A percentile compares a stretch with the other conserved stretches of the same genome.
These are phyloP conservation scores for Agrotis exclamationis DNA, from an alignment of 2,888 invertebrate genomes.

Conservation along the genomic window DNA sequence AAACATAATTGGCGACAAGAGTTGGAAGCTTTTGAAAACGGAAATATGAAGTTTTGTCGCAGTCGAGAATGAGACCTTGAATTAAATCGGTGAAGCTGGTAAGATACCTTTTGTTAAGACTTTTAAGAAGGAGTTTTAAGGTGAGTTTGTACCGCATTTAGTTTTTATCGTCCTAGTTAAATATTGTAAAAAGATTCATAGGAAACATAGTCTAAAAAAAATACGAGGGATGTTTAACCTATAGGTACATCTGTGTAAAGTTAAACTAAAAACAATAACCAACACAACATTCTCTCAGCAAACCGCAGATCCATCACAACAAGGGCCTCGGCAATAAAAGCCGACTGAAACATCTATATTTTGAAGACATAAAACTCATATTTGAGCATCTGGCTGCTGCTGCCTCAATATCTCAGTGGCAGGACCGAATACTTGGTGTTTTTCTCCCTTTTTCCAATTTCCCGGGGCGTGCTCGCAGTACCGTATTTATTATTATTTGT, in stretches of 20 bases:
- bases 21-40: background rate
- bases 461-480: constrained; percentile 80
- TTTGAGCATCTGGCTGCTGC: constrained; percentile 81
- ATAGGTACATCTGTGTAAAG: constrained; percentile 21
- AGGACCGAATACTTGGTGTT: constrained; percentile 73
- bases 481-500: constrained; percentile 90
- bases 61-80: background rate
- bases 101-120: too few species aligned
- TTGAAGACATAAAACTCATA: constrained; percentile 79
- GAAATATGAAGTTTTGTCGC: background rate
- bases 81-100: background rate
- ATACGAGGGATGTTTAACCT: too few species aligned
- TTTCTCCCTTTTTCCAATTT: constrained; percentile 87
- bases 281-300: constrained; percentile 23
- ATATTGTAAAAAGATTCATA: background rate
- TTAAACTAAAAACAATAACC: constrained; percentile 36
- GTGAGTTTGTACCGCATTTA: too few species aligned
- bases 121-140: too few species aligned
- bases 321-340: constrained; percentile 57
- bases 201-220: too few species aligned
- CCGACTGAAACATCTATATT: constrained; percentile 67
- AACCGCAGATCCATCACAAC: constrained; percentile 57
- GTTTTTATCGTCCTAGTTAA: background rate
- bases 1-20: constrained; percentile 23
- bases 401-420: constrained; percentile 79